Evolutionary conservation across 2,888 invertebrate genomes (phyloP), one percentile per base, ranked within the genome.

Genomic region (Mamestra brassicae): DNA sequence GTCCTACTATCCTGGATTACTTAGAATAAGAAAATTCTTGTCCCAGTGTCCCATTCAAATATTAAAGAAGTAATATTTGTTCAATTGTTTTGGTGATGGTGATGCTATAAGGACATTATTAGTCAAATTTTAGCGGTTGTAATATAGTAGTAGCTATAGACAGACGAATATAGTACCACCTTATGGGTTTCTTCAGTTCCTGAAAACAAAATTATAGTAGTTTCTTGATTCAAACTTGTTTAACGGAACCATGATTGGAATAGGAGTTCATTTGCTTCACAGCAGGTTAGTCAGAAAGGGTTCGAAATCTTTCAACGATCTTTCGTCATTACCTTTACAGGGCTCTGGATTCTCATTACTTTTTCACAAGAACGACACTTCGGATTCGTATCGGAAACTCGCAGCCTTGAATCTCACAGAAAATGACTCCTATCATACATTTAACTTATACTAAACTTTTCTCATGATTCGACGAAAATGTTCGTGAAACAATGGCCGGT

Each of bases 401-500:
- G n/a, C 11, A 65, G 52, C 76, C 81, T 81, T 75, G 50, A 75
- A 73, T 52, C 1, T 45, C 11, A 2, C n/a, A 10, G 10, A 76
- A 69, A 64, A 57, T 61, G 7, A 34, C n/a, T 42, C 34, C 42
- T 13, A 65, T 70, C 54, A 66, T 47, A 42, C 50, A 67, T 11
- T 66, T 26, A 52, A 50, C 50, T 71, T 57, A 65, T 57, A 55
- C 6, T 45, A 38, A 68, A 60, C 5, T 62, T 60, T 78, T 80
- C 76, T 84, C 79, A 84, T 86, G 82, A 80, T 70, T 81, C 74
- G 74, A 71, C 76, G 78, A 89, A 92, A 92, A 91, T 90, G 81
- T 71, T 72, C 89, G n/a, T 76, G 74, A 93, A 91, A 94, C 94
- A 94, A 94, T 93, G 88, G 86, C 50, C 66, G 76, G 85, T 86